Conservation (phyloP, 2,888 invertebrate genomes). For the Neoscelio sp. region DNA sequence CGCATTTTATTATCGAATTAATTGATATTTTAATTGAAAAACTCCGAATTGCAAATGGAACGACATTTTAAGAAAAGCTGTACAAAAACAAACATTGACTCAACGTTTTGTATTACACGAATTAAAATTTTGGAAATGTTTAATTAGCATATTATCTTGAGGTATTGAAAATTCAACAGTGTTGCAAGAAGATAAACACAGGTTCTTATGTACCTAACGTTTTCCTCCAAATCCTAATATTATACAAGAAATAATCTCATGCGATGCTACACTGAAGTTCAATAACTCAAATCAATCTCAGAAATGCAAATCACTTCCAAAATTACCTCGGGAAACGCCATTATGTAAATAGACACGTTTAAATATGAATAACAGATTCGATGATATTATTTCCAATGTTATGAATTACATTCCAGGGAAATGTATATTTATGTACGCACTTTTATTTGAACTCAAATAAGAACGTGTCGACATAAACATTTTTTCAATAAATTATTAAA, state of each 20-base stretch:
- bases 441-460: too few relatives aligned
- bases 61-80: too few relatives aligned
- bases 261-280: constrained; percentile 32
- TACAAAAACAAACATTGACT: too few relatives aligned
- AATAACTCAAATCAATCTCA: constrained; percentile 54
- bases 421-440: constrained; percentile 13
- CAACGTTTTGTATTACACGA: constrained; percentile 35
- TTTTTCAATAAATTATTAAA: too few relatives aligned
- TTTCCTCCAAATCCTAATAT: constrained; percentile 25
- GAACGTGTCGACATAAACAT: too few relatives aligned
- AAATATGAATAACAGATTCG: constrained; percentile 27
- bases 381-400: neutral
- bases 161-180: constrained; percentile 42
- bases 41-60: too few relatives aligned
- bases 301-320: constrained; percentile 60
- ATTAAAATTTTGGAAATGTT: constrained; percentile 5
- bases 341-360: constrained; percentile 26
- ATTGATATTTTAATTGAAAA: too few relatives aligned
- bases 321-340: constrained; percentile 26
- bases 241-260: constrained; percentile 21
- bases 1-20: too few relatives aligned
- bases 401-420: neutral
- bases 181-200: constrained; percentile 46
- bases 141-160: constrained; percentile 5
- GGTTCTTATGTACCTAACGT: constrained; percentile 46